Evolutionary conservation across 2,888 invertebrate genomes (phyloP).

Genomic region (Cecidostiba fungosa): DNA sequence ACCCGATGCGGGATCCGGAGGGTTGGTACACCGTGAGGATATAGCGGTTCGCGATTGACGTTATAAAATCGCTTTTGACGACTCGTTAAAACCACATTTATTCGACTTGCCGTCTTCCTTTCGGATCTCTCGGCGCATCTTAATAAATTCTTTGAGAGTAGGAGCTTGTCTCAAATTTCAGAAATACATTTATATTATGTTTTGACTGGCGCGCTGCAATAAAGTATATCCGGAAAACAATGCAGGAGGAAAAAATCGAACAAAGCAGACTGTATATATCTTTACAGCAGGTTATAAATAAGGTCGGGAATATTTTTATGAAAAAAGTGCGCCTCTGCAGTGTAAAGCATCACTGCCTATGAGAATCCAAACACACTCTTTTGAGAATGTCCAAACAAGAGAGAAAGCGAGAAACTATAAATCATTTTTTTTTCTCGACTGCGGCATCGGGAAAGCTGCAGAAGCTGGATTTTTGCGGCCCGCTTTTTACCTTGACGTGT

Average conservation of each 20-base stretch:
- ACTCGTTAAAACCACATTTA: too few species aligned
- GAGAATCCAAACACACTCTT: slow-evolving; percentile 29
- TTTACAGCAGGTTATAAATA: slow-evolving; percentile 21
- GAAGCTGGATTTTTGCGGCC: slow-evolving; percentile 2
- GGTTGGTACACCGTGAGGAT: too few species aligned
- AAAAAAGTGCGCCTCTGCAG: slow-evolving; percentile 6
- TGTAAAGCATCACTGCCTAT: slow-evolving; percentile 12
- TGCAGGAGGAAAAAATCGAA: background rate
- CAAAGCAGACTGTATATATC: background rate
- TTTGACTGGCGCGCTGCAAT: background rate
- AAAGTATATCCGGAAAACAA: background rate
- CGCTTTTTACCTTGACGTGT: slow-evolving; percentile 12
- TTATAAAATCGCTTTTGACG: too few species aligned
- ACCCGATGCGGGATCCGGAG: slow-evolving; percentile 59
- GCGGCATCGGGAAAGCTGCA: background rate
- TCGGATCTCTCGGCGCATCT: too few species aligned
- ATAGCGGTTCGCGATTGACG: too few species aligned
- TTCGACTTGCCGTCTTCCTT: too few species aligned
- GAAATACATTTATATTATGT: background rate
- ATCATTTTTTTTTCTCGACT: slow-evolving; percentile 36
- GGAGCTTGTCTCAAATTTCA: too few species aligned
- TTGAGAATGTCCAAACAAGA: background rate
- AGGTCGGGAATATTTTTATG: background rate
- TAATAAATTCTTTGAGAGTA: too few species aligned
- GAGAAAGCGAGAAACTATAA: slow-evolving; percentile 45